Evolutionary conservation across 2,797 vertebrate species (phyloP).

Genomic region (Sparus aurata): DNA sequence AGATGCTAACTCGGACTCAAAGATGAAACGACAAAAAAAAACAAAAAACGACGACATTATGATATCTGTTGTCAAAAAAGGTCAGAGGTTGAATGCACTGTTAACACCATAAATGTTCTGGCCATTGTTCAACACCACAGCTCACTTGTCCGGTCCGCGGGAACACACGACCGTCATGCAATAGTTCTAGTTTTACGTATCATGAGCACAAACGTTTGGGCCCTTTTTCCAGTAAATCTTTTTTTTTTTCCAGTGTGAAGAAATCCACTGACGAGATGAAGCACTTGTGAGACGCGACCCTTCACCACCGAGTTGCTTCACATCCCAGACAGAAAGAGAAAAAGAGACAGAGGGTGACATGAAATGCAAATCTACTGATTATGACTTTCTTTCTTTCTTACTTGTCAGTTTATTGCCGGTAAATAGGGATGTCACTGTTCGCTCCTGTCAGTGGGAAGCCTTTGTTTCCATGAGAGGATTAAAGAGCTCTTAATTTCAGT

Average conservation of each 20-base stretch:
- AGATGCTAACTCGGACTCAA: no score
- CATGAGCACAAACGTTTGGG: no score
- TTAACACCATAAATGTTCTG: no score
- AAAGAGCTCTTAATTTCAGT: slow-evolving; percentile 34
- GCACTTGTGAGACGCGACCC: neutral
- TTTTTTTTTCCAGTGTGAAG: neutral
- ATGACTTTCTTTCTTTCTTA: neutral
- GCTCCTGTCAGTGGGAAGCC: slow-evolving; percentile 23
- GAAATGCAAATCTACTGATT: slow-evolving; percentile 14
- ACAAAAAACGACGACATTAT: no score
- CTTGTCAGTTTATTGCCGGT: slow-evolving; percentile 31
- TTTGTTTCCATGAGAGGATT: slow-evolving; percentile 59
- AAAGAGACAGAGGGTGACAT: neutral
- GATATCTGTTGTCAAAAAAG: no score
- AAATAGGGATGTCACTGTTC: slow-evolving; percentile 31
- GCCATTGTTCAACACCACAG: no score
- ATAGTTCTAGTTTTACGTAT: no score
- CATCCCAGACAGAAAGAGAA: neutral
- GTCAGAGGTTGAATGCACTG: no score
- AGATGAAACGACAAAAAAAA: no score
- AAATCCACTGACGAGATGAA: neutral
- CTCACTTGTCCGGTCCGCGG: no score
- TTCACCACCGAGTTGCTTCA: slow-evolving; percentile 10
- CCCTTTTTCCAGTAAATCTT: no score
- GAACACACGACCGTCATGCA: no score